phyloP scores from a whole-genome alignment of 2,888 invertebrate species.

The Apodemia mormo region DNA sequence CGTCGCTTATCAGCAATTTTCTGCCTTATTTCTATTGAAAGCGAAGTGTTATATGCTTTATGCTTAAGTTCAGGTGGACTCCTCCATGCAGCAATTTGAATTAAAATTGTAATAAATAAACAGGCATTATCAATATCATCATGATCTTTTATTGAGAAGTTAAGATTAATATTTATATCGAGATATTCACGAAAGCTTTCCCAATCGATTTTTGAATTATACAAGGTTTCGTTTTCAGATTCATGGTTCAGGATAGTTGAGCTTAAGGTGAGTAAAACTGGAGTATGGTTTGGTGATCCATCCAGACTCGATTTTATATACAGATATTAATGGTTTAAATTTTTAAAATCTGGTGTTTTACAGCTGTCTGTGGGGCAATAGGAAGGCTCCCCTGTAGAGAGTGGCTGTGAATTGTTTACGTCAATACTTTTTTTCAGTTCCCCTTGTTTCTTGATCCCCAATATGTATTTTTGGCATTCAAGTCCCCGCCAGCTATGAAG shows the following conservation, averaged over 20 bases:
- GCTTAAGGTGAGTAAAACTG: slow-evolving; percentile 28
- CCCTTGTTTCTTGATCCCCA: slow-evolving; percentile 37
- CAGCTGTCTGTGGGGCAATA: slow-evolving; percentile 29
- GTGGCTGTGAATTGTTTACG: slow-evolving; percentile 1
- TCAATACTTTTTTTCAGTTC: slow-evolving; percentile 27
- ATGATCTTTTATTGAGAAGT: slow-evolving; percentile 12
- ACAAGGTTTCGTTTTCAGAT: neutral
- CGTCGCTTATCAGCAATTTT: no score
- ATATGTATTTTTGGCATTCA: slow-evolving; percentile 36
- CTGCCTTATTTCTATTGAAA: no score
- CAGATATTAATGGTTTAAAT: slow-evolving; percentile 1
- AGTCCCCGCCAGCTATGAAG: slow-evolving; percentile 30
- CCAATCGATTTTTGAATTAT: slow-evolving; percentile 29
- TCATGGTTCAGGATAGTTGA: neutral
- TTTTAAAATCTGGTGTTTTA: slow-evolving; percentile 26
- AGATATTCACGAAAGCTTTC: slow-evolving; percentile 19
- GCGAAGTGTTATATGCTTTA: no score
- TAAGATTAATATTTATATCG: slow-evolving; percentile 20
- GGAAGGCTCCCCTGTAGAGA: slow-evolving; percentile 26
- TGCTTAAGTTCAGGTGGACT: neutral
- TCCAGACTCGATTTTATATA: neutral
- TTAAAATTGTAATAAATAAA: slow-evolving; percentile 23
- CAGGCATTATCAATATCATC: slow-evolving; percentile 27
- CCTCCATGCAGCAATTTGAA: slow-evolving; percentile 24
- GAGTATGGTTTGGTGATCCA: slow-evolving; percentile 27